Evolutionary conservation across 2,797 vertebrate species (phyloP), one percentile per base, ranked within the genome.

Genomic region (Octomys mimax): DNA sequence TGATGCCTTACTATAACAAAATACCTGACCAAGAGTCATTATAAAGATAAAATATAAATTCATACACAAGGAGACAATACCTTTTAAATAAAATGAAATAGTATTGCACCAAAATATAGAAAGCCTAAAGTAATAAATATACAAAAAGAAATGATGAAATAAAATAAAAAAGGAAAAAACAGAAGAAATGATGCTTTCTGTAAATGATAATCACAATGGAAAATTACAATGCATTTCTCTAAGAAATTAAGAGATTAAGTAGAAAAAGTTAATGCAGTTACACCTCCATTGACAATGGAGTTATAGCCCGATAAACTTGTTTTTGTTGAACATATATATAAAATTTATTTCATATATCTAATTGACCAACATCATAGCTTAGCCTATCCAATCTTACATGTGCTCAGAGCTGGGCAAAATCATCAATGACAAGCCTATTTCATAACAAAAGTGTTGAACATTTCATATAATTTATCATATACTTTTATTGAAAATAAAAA

Each of bases 231-330:
- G 26, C 5, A 81, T 61, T 92, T 92, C 42, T 94, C 10, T 68
- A 77, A 82, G n/a, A 90, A 92, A 95, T 3, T 82, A 68, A 81
- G 24, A 91, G 28, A 78, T 75, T 54, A 70, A 80, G 42, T 78
- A 90, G 75, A 92, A n/a, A 94, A 93, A 92, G 59, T 24, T 89
- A 73, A 68, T 81, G 33, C 33, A 84, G 24, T 31, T 84, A 4
- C 24, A 64, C 33, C 26, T 33, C 59, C 64, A 54, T 49, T 66
- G 52, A 77, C 13, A 31, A 33, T 71, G 59, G 5, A 6, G 16
- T 49, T 62, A 62, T 52, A 24, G 24, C 57, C 66, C 22, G 10
- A 79, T 22, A 70, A 90, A 9, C 46, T 42, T 11, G 19, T 28
- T 18, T 64, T 33, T 6, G 31, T 52, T 75, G 68, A 64, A 92